Evolutionary conservation across 2,888 invertebrate species (phyloP).

Genomic region (Troides aeacus): DNA sequence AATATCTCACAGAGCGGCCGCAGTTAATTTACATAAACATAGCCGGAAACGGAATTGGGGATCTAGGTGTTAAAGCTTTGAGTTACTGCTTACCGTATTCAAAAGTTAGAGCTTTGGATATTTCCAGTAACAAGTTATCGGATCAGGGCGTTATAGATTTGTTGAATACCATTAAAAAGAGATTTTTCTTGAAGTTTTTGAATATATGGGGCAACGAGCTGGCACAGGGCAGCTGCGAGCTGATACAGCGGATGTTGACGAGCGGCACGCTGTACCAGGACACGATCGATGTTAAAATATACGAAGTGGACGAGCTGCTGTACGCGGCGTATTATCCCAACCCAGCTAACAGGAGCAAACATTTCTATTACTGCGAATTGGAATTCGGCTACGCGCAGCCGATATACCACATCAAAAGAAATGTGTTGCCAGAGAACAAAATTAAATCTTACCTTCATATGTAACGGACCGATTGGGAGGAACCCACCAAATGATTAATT

Average conservation of each 20-base stretch:
- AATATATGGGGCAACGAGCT: constrained; percentile 70
- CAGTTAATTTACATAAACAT: constrained; percentile 74
- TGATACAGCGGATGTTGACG: constrained; percentile 62
- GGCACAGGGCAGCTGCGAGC: constrained; percentile 60
- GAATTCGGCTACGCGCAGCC: constrained; percentile 68
- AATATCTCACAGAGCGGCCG: constrained; percentile 76
- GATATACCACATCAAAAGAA: constrained; percentile 52
- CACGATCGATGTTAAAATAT: constrained; percentile 61
- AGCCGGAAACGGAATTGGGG: constrained; percentile 77
- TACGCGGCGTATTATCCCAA: constrained; percentile 66
- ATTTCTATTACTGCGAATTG: constrained; percentile 77
- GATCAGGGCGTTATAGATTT: constrained; percentile 76
- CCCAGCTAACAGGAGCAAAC: constrained; percentile 72
- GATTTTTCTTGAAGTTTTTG: constrained; percentile 57
- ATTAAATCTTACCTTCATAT: neutral
- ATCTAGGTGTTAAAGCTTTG: constrained; percentile 79
- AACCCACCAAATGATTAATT: neutral
- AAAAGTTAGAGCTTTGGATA: constrained; percentile 78
- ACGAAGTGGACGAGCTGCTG: constrained; percentile 56
- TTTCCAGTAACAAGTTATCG: constrained; percentile 77
- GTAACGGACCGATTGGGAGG: neutral
- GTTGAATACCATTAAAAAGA: constrained; percentile 79
- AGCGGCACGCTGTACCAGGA: constrained; percentile 62
- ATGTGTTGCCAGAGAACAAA: constrained; percentile 12
- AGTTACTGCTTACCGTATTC: constrained; percentile 79